phyloP scores from a whole-genome alignment of 2,888 invertebrate genomes.

The Acanthosepion pharaonis region DNA sequence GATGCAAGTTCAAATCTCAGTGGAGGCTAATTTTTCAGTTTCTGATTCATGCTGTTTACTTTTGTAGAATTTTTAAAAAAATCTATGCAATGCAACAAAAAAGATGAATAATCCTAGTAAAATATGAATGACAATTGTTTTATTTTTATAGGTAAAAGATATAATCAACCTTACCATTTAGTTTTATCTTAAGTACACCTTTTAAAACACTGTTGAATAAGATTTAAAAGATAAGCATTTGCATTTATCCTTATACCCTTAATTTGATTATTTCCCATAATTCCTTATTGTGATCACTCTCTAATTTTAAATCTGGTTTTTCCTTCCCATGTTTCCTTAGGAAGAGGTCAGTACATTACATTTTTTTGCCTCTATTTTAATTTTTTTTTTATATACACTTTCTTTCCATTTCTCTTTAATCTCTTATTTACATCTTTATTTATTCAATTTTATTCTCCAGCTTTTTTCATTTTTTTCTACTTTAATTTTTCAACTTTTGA shows the following conservation, averaged over 20 bases:
- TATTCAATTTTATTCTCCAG: not conserved
- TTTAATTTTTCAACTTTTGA: not conserved
- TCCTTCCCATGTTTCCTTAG: constrained; percentile 40
- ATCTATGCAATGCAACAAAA: not conserved
- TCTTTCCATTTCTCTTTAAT: not conserved
- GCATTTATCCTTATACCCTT: not conserved
- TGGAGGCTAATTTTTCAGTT: too few relatives aligned
- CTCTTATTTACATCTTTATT: not conserved
- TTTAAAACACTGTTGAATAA: too few relatives aligned
- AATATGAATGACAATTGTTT: too few relatives aligned
- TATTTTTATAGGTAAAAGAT: too few relatives aligned
- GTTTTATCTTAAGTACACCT: too few relatives aligned
- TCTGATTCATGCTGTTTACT: too few relatives aligned
- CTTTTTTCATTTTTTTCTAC: not conserved
- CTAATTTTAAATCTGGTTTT: constrained; percentile 33
- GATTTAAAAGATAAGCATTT: too few relatives aligned
- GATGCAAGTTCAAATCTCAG: too few relatives aligned
- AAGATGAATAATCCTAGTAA: too few relatives aligned
- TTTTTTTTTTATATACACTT: not conserved
- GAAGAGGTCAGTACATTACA: constrained; percentile 48
- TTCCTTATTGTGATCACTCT: not conserved
- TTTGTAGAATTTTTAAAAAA: not conserved
- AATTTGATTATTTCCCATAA: not conserved
- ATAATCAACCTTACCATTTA: too few relatives aligned
- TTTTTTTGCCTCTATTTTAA: not conserved